Evolutionary conservation across 2,888 invertebrate genomes (phyloP).

Genomic region (Cerastis leucographa): DNA sequence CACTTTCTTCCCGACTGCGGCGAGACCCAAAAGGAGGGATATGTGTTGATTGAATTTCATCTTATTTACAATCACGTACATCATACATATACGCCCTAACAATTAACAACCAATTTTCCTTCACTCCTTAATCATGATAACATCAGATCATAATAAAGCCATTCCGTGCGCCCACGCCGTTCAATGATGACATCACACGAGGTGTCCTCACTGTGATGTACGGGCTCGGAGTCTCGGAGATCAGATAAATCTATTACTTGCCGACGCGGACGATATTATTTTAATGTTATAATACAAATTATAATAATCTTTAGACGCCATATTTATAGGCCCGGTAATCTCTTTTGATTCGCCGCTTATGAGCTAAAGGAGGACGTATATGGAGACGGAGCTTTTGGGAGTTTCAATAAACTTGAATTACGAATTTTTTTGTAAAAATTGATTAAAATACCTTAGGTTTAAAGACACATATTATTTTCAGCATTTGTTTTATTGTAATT

Average conservation of each 20-base stretch:
- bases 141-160: slow-evolving; percentile 31
- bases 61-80: neutral
- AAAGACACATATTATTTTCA: neutral
- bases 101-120: slow-evolving; percentile 16
- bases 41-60: neutral
- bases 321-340: slow-evolving; percentile 88
- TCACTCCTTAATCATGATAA: slow-evolving; percentile 23
- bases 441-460: neutral
- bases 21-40: neutral
- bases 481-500: neutral
- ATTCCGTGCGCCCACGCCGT: slow-evolving; percentile 33
- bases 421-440: neutral
- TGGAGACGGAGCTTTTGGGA: slow-evolving; percentile 7
- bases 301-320: slow-evolving; percentile 86
- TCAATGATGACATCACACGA: slow-evolving; percentile 24
- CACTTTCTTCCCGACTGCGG: neutral
- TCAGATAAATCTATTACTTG: slow-evolving; percentile 87
- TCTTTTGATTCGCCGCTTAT: slow-evolving; percentile 88
- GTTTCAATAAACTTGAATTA: neutral
- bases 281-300: slow-evolving; percentile 90
- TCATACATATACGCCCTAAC: neutral
- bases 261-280: slow-evolving; percentile 85
- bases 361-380: slow-evolving; percentile 66
- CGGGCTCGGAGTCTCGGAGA: slow-evolving; percentile 55
- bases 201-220: slow-evolving; percentile 71